These are phyloP conservation scores for Ornithorhynchus anatinus DNA, from an alignment of 2,113 vertebrate species.

Conservation along the genomic window DNA sequence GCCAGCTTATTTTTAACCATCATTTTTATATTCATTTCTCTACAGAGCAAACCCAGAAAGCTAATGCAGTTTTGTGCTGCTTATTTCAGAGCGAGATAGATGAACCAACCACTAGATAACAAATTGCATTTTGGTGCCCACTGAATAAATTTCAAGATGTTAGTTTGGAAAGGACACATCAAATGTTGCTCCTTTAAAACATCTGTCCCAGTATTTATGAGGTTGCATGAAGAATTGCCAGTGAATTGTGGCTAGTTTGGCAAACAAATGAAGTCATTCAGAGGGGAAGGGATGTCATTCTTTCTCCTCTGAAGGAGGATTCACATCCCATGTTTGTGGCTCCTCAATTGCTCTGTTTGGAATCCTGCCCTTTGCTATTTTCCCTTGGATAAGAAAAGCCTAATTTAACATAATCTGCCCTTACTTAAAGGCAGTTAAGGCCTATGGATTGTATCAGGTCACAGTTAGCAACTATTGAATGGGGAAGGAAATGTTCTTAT, in stretches of 20 bases:
- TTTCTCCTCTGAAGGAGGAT: neutral
- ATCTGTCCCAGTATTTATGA: neutral
- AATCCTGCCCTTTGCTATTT: no score
- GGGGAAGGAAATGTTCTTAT: no score
- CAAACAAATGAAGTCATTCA: no score
- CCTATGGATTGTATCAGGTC: no score
- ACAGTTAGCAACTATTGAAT: no score
- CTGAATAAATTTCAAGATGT: neutral
- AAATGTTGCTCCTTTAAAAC: neutral
- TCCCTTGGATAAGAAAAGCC: no score
- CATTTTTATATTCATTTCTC: neutral
- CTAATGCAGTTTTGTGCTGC: neutral
- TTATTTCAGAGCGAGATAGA: neutral
- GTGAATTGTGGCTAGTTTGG: no score
- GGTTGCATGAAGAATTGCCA: neutral
- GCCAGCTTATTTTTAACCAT: neutral
- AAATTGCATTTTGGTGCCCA: slow-evolving; percentile 1
- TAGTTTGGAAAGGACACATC: neutral
- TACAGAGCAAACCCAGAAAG: neutral
- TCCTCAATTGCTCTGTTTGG: no score
- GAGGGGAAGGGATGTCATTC: neutral
- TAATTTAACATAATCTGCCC: no score
- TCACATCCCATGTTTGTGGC: no score
- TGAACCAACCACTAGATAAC: neutral
- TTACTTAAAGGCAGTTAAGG: no score